These are phyloP conservation scores for Coilia nasus DNA, from an alignment of 2,797 vertebrate genomes.

Conservation along the genomic window DNA sequence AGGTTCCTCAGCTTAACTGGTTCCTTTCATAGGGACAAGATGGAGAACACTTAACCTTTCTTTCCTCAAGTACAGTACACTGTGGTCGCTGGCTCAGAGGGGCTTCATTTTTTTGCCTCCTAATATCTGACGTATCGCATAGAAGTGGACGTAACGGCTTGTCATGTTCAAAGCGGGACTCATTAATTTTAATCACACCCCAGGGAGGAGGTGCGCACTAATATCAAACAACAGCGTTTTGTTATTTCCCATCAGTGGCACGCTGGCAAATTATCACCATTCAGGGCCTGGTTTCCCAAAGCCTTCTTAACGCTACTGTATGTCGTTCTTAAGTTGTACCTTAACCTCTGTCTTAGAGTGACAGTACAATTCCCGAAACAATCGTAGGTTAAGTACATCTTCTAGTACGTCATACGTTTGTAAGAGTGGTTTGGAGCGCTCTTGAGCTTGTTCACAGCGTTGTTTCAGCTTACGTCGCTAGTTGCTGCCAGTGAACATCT, in stretches of 20 bases:
- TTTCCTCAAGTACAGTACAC: background rate
- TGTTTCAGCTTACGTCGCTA: too few relatives aligned
- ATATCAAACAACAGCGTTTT: slow-evolving; percentile 21
- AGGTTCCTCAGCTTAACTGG: background rate
- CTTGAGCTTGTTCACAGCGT: too few relatives aligned
- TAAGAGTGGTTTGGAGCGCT: too few relatives aligned
- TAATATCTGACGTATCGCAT: slow-evolving; percentile 3
- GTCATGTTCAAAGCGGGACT: slow-evolving; percentile 19
- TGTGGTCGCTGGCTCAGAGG: background rate
- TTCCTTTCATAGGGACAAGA: background rate
- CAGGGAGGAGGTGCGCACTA: slow-evolving; percentile 3
- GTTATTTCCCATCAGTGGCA: background rate
- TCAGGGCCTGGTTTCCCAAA: background rate
- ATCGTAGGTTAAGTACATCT: too few relatives aligned
- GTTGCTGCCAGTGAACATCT: too few relatives aligned
- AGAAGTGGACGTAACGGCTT: background rate
- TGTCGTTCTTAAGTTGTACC: too few relatives aligned
- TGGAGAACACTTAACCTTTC: background rate
- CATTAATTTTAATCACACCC: slow-evolving; percentile 23
- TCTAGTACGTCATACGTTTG: too few relatives aligned
- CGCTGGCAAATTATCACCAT: background rate
- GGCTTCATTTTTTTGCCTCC: background rate
- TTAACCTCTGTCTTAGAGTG: too few relatives aligned
- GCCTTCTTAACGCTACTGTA: too few relatives aligned
- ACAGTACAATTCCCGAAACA: too few relatives aligned